phyloP scores from a whole-genome alignment of 2,113 vertebrate species.

The Ardeotis arabs region DNA sequence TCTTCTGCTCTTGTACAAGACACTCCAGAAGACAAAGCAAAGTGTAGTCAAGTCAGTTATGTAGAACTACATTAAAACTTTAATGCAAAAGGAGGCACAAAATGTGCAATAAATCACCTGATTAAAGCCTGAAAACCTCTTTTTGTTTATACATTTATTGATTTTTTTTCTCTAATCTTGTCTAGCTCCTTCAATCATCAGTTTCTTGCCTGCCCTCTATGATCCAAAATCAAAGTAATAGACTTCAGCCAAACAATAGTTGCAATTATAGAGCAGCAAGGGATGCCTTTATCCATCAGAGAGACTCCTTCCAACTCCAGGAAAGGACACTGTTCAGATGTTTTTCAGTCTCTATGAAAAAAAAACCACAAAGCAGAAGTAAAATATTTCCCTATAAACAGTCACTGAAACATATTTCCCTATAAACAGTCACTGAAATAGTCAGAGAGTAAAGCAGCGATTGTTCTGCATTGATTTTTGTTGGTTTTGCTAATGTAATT shows the following conservation, averaged over 20 bases:
- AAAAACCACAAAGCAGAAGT: not conserved
- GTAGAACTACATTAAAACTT: not conserved
- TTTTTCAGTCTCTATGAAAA: not conserved
- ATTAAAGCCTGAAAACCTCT: slow-evolving; percentile 40
- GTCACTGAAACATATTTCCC: not conserved
- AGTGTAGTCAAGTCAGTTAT: not conserved
- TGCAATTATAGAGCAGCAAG: slow-evolving; percentile 14
- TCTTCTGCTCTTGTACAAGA: not conserved
- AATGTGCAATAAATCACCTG: slow-evolving; percentile 27
- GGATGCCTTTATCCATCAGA: slow-evolving; percentile 17
- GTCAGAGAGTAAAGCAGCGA: not conserved
- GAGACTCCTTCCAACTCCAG: not conserved
- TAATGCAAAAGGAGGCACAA: slow-evolving; percentile 36
- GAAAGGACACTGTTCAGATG: not conserved
- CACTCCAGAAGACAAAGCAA: not conserved
- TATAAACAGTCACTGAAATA: not conserved
- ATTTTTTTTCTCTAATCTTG: slow-evolving; percentile 60
- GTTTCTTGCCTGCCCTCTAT: slow-evolving; percentile 35
- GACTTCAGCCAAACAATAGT: slow-evolving; percentile 59
- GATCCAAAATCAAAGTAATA: slow-evolving; percentile 60
- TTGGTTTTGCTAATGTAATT: not conserved
- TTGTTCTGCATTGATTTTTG: not conserved
- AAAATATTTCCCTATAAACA: not conserved
- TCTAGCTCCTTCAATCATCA: slow-evolving; percentile 46
- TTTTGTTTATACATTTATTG: slow-evolving; percentile 66